These are phyloP conservation scores for Podotricha telesiphe DNA, from an alignment of 2,888 invertebrate species.

Conservation along the genomic window DNA sequence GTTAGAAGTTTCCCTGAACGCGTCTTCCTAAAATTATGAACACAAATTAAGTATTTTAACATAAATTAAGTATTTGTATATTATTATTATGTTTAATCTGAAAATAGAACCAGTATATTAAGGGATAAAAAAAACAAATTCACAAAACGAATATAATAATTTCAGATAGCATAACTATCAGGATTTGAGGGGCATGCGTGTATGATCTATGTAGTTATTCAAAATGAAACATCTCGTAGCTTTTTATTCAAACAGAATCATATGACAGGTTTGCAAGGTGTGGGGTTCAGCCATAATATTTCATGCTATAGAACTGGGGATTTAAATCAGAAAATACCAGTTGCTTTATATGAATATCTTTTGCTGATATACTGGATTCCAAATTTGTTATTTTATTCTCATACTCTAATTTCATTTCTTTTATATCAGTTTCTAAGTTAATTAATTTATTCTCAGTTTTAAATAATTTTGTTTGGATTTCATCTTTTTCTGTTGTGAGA, in stretches of 20 bases:
- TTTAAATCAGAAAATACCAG: slow-evolving; percentile 71
- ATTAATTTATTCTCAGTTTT: slow-evolving; percentile 76
- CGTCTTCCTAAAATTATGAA: slow-evolving; percentile 64
- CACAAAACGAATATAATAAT: neutral
- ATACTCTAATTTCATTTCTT: slow-evolving; percentile 81
- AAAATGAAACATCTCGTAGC: slow-evolving; percentile 8
- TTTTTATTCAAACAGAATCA: slow-evolving; percentile 2
- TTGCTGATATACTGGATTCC: slow-evolving; percentile 83
- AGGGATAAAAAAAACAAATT: neutral
- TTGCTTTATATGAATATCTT: slow-evolving; percentile 85
- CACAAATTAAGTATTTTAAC: slow-evolving; percentile 42
- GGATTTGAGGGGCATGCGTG: slow-evolving; percentile 31
- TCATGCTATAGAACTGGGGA: slow-evolving; percentile 36
- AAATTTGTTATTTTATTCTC: slow-evolving; percentile 84
- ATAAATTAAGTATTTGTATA: slow-evolving; percentile 27
- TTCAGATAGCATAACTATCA: neutral
- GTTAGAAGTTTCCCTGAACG: slow-evolving; percentile 71
- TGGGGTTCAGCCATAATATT: neutral
- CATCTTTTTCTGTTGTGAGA: slow-evolving; percentile 76
- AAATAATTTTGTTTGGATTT: slow-evolving; percentile 71
- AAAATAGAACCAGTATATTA: neutral
- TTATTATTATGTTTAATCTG: neutral
- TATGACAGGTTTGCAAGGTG: neutral
- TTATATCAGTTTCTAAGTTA: slow-evolving; percentile 77
- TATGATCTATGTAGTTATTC: neutral